Evolutionary conservation across 1,140 invertebrate genomes (phyloP).

Genomic region (Heliconius nattereri): DNA sequence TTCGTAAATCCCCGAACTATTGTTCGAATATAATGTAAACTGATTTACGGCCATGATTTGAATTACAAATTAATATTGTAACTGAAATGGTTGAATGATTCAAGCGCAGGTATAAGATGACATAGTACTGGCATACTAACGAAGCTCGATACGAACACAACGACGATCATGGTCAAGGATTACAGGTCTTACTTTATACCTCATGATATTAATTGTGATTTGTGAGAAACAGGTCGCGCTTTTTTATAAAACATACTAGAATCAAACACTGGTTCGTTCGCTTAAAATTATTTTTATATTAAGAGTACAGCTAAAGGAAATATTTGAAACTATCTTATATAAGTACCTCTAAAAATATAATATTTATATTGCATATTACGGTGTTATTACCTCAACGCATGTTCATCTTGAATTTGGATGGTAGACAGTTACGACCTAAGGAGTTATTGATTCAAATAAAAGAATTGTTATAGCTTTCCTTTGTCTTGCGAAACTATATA

Average conservation of each 20-base stretch:
- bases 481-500: too few species aligned
- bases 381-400: too few species aligned
- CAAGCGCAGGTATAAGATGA: not conserved
- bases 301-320: too few species aligned
- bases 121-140: not conserved
- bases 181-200: not conserved
- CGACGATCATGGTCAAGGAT: constrained; percentile 14
- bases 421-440: too few species aligned
- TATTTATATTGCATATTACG: too few species aligned
- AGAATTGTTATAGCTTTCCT: too few species aligned
- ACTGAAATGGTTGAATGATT: constrained; percentile 4
- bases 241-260: not conserved
- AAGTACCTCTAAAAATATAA: too few species aligned
- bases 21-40: not conserved
- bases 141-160: not conserved
- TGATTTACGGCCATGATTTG: constrained; percentile 10
- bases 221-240: not conserved
- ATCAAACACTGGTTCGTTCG: not conserved
- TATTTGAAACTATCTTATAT: too few species aligned
- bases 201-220: not conserved
- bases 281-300: not conserved
- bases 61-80: not conserved
- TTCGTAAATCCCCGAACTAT: not conserved
- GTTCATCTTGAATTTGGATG: too few species aligned
- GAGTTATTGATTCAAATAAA: too few species aligned